phyloP scores from a whole-genome alignment of 1,140 invertebrate species.

The Lepidurus apus region DNA sequence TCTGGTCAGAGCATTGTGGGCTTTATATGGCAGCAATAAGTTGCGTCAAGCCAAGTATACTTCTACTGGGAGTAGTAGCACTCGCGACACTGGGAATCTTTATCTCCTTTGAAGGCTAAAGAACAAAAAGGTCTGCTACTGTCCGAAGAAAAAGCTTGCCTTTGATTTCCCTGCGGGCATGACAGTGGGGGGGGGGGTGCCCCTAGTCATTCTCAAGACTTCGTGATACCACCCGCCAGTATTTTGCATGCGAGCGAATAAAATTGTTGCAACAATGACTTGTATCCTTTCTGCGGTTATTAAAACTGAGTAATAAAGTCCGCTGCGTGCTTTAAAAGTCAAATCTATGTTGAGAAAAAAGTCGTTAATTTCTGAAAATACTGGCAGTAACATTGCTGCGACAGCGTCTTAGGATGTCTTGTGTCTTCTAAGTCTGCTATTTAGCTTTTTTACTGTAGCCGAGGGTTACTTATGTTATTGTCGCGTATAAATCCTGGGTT shows the following conservation, averaged over 20 bases:
- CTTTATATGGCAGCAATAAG: slow-evolving; percentile 11
- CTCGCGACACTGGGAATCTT: neutral
- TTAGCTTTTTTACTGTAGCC: no score
- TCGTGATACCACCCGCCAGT: neutral
- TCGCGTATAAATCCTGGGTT: no score
- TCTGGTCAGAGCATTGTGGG: neutral
- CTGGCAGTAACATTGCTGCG: no score
- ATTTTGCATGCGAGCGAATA: slow-evolving; percentile 11
- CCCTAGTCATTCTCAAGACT: neutral
- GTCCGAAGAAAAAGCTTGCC: neutral
- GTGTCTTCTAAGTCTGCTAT: no score
- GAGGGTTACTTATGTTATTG: no score
- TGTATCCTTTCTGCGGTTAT: neutral
- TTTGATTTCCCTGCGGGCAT: neutral
- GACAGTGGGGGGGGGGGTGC: neutral
- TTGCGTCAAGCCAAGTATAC: neutral
- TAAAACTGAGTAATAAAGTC: neutral
- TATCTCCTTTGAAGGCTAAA: neutral
- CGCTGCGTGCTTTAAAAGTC: neutral
- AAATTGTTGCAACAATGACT: neutral
- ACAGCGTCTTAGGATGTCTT: no score
- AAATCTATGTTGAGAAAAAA: neutral
- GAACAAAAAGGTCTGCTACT: neutral
- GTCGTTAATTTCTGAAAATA: no score
- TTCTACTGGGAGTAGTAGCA: neutral